Evolutionary conservation across 2,888 invertebrate species (phyloP), one percentile per base, ranked within the genome.

Genomic region (Serripes groenlandicus): DNA sequence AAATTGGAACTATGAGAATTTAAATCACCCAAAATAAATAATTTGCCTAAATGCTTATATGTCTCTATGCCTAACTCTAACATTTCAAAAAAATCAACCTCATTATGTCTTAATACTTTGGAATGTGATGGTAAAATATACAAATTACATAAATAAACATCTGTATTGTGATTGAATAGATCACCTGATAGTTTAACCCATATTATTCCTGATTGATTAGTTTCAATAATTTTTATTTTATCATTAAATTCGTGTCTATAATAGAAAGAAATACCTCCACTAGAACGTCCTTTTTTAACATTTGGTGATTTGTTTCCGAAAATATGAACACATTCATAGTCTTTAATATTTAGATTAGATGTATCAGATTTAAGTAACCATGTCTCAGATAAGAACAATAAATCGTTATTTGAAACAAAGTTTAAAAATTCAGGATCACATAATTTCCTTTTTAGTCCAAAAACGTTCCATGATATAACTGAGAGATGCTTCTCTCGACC

Each of bases 381-480:
- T 28, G 68, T 69, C n/a, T 69, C 68, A 3, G 37, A 15, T 49
- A 69, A 23, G 18, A 69, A 35, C 4, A 69, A n/a, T 23, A 69
- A 18, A 26, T 69, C 68, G 26, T 42, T 42, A 4, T 34, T 21
- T 15, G 3, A 5, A 32, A 64, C 23, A 4, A 7, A 42, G 26
- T 37, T 28, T 3, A 71, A 4, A 35, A 71, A 26, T 9, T 54
- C 70, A 52, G 3, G 26, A 21, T 71, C 70, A 32, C 4, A 21
- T n/a, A 71, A 9, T 54, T 71, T 71, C 3, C 70, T 26, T 18
- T 18, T n/a, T n/a, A n/a, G n/a, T n/a, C n/a, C n/a, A n/a, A n/a
- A n/a, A n/a, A n/a, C n/a, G n/a, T n/a, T 71, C 54, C 70, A 71
- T 32, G 70, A 71, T 26, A 71, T 28, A 3, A 4, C 11, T 21